These are phyloP conservation scores for Acrossocheilus fasciatus DNA, from an alignment of 2,797 vertebrate genomes.

Conservation along the genomic window DNA sequence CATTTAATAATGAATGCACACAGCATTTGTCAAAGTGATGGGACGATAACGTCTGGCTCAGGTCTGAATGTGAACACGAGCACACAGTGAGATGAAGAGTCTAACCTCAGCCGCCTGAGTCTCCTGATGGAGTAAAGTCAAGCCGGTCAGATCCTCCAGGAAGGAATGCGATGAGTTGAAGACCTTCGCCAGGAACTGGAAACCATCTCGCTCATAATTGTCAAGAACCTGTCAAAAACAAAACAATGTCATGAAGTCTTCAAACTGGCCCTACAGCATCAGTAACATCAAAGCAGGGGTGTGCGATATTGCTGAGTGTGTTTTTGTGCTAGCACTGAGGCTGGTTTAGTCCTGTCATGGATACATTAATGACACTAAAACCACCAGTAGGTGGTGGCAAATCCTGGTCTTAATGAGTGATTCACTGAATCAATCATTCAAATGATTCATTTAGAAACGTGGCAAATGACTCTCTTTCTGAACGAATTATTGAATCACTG, in stretches of 20 bases:
- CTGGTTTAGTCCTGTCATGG: background rate
- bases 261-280: background rate
- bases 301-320: background rate
- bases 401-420: background rate
- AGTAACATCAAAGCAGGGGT: background rate
- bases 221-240: conserved; percentile 86
- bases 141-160: conserved; percentile 96
- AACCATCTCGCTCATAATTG: conserved; percentile 92
- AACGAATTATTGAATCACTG: background rate
- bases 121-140: conserved; percentile 96
- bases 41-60: background rate
- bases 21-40: background rate
- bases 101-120: conserved; percentile 98
- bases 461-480: background rate
- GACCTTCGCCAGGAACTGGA: conserved; percentile 91
- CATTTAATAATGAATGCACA: background rate
- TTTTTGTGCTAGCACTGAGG: background rate
- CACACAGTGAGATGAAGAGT: conserved; percentile 11
- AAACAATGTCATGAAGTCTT: background rate
- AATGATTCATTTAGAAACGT: background rate
- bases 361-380: background rate
- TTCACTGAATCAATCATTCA: background rate
- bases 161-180: conserved; percentile 99
- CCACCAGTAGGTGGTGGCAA: background rate
- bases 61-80: too few relatives aligned